These are phyloP conservation scores for Paraplagusia blochii DNA, from an alignment of 2,113 vertebrate genomes.

Conservation along the genomic window DNA sequence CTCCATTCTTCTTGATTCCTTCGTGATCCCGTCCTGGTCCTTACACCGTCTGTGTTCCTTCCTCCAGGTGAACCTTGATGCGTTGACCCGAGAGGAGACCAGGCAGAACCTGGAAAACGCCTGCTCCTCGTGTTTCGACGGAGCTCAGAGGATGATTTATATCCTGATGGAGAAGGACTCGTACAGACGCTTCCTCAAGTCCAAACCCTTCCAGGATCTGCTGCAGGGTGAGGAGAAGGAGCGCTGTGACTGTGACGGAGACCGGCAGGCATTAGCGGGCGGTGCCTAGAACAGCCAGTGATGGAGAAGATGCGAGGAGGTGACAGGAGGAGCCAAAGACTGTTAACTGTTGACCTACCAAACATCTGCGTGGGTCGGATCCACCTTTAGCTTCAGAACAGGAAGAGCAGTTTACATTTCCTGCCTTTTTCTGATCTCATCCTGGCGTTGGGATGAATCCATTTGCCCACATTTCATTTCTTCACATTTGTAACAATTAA, in stretches of 20 bases:
- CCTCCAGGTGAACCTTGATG: constrained; percentile 76
- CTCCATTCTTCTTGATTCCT: too few species aligned
- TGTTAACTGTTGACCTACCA: background rate
- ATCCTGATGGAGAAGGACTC: constrained; percentile 81
- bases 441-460: too few species aligned
- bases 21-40: too few species aligned
- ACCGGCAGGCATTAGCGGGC: constrained; percentile 5
- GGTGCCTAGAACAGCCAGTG: constrained; percentile 30
- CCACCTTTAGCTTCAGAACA: too few species aligned
- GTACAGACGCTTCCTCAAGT: constrained; percentile 76
- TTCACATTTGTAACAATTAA: background rate
- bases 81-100: constrained; percentile 67
- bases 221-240: constrained; percentile 23
- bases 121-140: constrained; percentile 63
- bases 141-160: constrained; percentile 77
- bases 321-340: constrained; percentile 24
- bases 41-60: background rate
- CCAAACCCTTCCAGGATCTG: constrained; percentile 65
- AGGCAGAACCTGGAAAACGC: constrained; percentile 57
- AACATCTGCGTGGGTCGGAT: too few species aligned
- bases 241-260: background rate
- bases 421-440: too few species aligned
- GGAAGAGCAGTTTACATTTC: too few species aligned
- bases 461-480: background rate
- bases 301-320: background rate